Base-by-base conservation (phyloP, 2,113 vertebrate species). In the Hemiprocne comata region DNA sequence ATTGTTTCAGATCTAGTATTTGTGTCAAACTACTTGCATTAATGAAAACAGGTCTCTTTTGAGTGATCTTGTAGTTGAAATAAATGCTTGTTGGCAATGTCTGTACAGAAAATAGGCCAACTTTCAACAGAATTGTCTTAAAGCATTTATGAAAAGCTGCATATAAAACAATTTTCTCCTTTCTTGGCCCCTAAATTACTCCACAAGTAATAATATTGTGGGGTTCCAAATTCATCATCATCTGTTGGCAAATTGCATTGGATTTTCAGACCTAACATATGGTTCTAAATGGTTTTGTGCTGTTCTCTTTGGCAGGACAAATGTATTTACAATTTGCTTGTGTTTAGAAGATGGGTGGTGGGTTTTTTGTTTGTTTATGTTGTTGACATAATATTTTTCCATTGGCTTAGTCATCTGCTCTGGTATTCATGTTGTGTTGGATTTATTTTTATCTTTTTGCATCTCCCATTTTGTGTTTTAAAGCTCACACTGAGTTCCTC, bases 401-500 rank as follows among this genome's bases (percentile, higher is more conserved):
- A 21, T 77, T 79, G 74, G 16, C 62, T 85, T 79, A 38, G 58
- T 92, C 34, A 75, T 29, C 73, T 95, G 29, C 76, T 95, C 20
- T 80, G 64, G 4, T 85, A 61, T 78, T 89, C 51, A 85, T 18
- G 13, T 36, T 69, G 24, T 40, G 24, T 72, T 94, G 40, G 48
- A 26, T 89, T 93, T 79, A 17, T 61, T 72, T 65, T 67, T 67
- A 2, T 48, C 57, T 74, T 85, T 80, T 79, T 80, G 8, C 14
- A 44, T 50, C 25, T 91, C 19, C 15, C 15, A 2, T 83, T 95
- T 90, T 95, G 15, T 95, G n/a, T 95, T 96, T 94, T 91, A 67
- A 98, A 99, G 98, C 97, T 93, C 61, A 73, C 97, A 86, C 94
- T 53, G 13, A 96, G 96, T 97, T 98, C 97, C 28, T 98, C 97